phyloP scores from a whole-genome alignment of 2,797 vertebrate genomes.

The Gallinago stenura region DNA sequence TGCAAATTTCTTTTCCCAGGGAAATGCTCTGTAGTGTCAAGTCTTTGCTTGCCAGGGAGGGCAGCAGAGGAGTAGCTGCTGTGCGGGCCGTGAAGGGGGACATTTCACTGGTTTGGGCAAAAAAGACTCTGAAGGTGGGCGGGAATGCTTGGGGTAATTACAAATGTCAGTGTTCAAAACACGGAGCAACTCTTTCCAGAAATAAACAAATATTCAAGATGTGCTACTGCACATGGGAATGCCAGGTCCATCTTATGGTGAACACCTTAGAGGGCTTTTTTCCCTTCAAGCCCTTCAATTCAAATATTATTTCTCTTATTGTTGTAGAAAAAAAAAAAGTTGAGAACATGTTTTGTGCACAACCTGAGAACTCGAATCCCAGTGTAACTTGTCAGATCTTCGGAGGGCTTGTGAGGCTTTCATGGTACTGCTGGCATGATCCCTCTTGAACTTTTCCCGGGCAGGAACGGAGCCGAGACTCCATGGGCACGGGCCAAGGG shows the following conservation, averaged over 20 bases:
- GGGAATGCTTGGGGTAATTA: not conserved
- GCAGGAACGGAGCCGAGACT: not conserved
- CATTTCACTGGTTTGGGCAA: not conserved
- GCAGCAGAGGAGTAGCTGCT: not conserved
- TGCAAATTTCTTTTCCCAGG: not conserved
- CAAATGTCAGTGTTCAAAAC: not conserved
- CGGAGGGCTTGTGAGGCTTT: not conserved
- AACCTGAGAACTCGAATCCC: not conserved
- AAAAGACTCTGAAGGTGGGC: not conserved
- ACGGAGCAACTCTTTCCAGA: not conserved
- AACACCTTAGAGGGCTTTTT: not conserved
- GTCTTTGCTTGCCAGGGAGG: not conserved
- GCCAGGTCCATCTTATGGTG: accelerated
- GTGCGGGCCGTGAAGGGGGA: not conserved
- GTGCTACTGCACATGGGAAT: not conserved
- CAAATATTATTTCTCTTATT: not conserved
- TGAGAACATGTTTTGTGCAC: accelerated
- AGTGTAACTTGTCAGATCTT: not conserved
- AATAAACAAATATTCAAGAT: not conserved
- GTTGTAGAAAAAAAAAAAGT: not conserved
- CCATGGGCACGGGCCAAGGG: accelerated
- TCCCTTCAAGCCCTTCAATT: not conserved
- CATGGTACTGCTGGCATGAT: not conserved
- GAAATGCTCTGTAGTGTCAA: accelerated
- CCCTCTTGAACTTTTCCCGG: not conserved